Evolutionary conservation across 92 coral and sea anemone species (phyloP).

Genomic region (Siderastrea siderea): DNA sequence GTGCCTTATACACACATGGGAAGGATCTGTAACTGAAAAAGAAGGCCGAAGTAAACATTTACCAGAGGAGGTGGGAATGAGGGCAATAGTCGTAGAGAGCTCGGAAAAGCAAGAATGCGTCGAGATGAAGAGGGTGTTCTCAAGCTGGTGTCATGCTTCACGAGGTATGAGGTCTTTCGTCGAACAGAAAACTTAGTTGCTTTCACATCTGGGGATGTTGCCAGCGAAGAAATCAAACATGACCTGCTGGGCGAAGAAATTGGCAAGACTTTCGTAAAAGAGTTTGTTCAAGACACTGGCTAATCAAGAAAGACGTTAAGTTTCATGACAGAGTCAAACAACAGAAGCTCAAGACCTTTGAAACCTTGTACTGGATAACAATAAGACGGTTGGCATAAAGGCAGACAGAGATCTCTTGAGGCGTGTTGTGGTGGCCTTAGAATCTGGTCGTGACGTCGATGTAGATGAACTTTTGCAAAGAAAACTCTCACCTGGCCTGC

Average conservation of each 20-base stretch:
- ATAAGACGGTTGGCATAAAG: conserved; percentile 48
- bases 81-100: conserved; percentile 31
- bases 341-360: conserved; percentile 47
- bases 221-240: conserved; percentile 43
- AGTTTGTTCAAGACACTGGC: conserved; percentile 48
- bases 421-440: conserved; percentile 50
- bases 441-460: conserved; percentile 68
- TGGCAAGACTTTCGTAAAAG: background rate
- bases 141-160: conserved; percentile 35
- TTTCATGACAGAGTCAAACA: conserved; percentile 67
- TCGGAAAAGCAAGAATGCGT: conserved; percentile 47
- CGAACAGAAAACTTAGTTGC: conserved; percentile 44
- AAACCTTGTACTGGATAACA: too few species aligned
- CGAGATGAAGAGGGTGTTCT: conserved; percentile 68
- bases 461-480: conserved; percentile 44
- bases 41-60: too few species aligned
- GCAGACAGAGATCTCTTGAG: conserved; percentile 76
- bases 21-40: too few species aligned
- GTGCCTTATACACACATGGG: too few species aligned
- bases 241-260: conserved; percentile 53
- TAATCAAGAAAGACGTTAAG: conserved; percentile 48
- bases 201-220: conserved; percentile 63
- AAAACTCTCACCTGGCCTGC: conserved; percentile 62
- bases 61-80: conserved; percentile 30
- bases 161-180: conserved; percentile 54